Base-by-base conservation (phyloP, 2,888 invertebrate genomes). In the Palloptera scutellata region DNA sequence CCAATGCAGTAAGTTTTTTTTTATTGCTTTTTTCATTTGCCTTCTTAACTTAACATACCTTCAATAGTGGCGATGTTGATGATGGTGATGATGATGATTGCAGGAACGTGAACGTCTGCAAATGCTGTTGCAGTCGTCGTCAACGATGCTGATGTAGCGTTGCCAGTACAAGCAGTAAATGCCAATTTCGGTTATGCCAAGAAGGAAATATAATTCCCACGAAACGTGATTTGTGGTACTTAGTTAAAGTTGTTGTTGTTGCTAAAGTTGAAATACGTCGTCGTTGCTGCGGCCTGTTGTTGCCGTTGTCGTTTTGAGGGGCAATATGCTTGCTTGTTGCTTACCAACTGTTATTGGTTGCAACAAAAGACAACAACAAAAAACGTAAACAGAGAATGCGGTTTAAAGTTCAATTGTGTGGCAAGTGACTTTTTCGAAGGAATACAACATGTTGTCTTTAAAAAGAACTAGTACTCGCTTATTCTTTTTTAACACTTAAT, bases 331-430 rank as follows among this genome's bases (percentile, higher is more conserved):
- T 61, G 13, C 62, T 52, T 61, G 52, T 61, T 64, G 48, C 30
- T 64, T 54, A 45, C 30, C 30, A 30, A 30, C 30, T 30, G 2
- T 2, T 30, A 6, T 30, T 30, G 30, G 13, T 12, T 45, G 19
- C 40, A 48, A 57, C 30, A 54, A n/a, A n/a, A n/a, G n/a, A 41
- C 41, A 52, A 48, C 51, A 58, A 54, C 53, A 42, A 54, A 52
- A 43, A 43, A 59, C 69, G 69, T 69, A 60, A 54, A 55, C 52
- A 62, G 74, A 75, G 74, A 80, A 77, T 80, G 76, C 71, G 75
- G 76, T 74, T 78, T 78, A 80, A 81, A 79, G 74, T 81, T 81
- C 80, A 80, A 78, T 76, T 75, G 76, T 75, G 72, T 68, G 73
- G 75, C 73, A 75, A 75, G 75, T 76, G 72, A 66, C 72, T 43